Evolutionary conservation across 2,888 invertebrate genomes (phyloP), one percentile per base, ranked within the genome.

Genomic region (Apamea monoglypha): DNA sequence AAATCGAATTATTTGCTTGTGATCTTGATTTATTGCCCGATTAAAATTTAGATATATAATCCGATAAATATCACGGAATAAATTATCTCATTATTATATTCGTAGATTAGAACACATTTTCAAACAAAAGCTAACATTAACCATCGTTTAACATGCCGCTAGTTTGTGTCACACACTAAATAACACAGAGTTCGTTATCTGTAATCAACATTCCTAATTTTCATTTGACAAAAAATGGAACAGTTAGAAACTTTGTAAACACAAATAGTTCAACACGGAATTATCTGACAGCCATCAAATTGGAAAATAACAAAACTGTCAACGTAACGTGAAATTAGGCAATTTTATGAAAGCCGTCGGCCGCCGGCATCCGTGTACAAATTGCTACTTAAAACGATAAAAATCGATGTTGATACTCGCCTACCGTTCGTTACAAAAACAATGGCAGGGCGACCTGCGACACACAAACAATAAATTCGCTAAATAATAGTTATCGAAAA

Each of bases 401-500:
- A 87, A 88, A 93, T 93, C 92, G 86, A 88, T 87, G 86, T 84
- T 71, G 80, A 81, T 86, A 74, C 85, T 83, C 80, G 80, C 87
- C 87, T 87, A 86, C 84, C 87, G 90, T 81, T 82, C 82, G 82
- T 56, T 83, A 89, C 90, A 90, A 90, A 92, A 91, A 94, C 94
- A 94, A 93, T 92, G 87, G 81, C 79, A 83, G 32, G 87, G 85
- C 88, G 87, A 89, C 88, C 74, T 86, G 88, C 88, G 89, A 88
- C 88, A 86, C 85, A 85, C 85, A 87, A 89, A 87, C 95, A 93
- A 97, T 96, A 97, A 97, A 96, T 96, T 93, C 94, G 94, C 94
- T 95, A 95, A 95, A 96, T 97, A 96, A 97, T 96, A 96, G 97
- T 96, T 95, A 95, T 95, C 94, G 94, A 95, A 95, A 95, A 95